Evolutionary conservation across 2,888 invertebrate genomes (phyloP).

Genomic region (Eurytoma californica): DNA sequence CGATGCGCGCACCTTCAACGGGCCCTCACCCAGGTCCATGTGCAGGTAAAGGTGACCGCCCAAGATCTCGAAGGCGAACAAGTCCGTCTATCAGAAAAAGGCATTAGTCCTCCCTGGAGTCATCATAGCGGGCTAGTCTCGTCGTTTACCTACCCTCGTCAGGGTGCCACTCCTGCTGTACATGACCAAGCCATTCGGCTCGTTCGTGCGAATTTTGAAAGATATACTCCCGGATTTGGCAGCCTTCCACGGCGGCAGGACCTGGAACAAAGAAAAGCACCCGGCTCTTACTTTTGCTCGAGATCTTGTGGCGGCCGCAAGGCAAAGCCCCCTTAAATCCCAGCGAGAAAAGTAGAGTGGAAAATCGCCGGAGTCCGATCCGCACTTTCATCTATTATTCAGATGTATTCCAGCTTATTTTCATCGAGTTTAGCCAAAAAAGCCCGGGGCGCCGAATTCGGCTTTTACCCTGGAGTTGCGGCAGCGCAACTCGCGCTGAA

Average conservation of each 20-base stretch:
- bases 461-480: neutral
- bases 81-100: constrained; percentile 82
- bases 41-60: constrained; percentile 96
- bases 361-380: constrained; percentile 31
- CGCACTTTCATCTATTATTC: neutral
- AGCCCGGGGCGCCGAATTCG: too few relatives aligned
- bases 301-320: constrained; percentile 22
- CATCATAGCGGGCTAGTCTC: constrained; percentile 35
- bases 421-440: too few relatives aligned
- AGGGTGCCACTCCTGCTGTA: constrained; percentile 86
- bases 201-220: constrained; percentile 96
- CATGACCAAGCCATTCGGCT: constrained; percentile 94
- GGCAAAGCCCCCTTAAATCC: constrained; percentile 38
- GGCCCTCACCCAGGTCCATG: constrained; percentile 93
- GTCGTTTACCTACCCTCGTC: constrained; percentile 60
- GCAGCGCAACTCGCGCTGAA: neutral
- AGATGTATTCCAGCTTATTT: too few relatives aligned
- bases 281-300: constrained; percentile 53
- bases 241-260: constrained; percentile 93
- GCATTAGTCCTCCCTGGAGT: neutral
- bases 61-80: constrained; percentile 95
- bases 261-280: constrained; percentile 77
- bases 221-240: constrained; percentile 92
- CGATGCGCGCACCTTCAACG: constrained; percentile 89
- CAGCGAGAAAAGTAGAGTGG: constrained; percentile 32